phyloP scores from a whole-genome alignment of 2,113 vertebrate species.

The Notothenia coriiceps region DNA sequence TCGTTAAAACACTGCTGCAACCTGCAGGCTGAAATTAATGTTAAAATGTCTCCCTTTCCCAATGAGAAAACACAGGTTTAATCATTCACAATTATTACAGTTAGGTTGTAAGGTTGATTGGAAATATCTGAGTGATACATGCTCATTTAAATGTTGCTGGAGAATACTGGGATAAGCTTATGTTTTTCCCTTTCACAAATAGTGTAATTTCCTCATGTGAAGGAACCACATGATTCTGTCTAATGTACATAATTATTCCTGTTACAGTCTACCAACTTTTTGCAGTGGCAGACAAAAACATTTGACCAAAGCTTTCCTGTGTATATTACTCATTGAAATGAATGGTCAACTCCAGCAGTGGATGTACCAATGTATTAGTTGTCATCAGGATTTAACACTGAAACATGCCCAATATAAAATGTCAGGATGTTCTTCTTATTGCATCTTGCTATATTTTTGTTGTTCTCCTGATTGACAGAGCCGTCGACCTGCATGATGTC shows the following conservation, averaged over 20 bases:
- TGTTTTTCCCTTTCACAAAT: no score
- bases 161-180: no score
- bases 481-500: slow-evolving; percentile 97
- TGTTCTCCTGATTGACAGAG: slow-evolving; percentile 78
- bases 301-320: neutral
- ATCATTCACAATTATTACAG: neutral
- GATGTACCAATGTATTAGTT: neutral
- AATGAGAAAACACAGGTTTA: neutral
- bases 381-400: neutral
- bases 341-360: slow-evolving; percentile 6
- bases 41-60: neutral
- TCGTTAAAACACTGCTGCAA: neutral
- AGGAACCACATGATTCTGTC: no score
- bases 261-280: neutral
- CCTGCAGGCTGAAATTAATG: neutral
- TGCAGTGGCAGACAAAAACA: neutral
- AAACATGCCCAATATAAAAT: neutral
- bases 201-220: no score
- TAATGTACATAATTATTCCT: no score
- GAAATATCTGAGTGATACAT: no score
- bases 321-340: slow-evolving; percentile 8
- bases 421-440: neutral
- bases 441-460: neutral
- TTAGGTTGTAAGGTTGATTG: no score
- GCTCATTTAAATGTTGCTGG: no score